Conservation (phyloP, 2,113 vertebrate genomes). For the Pelecanus crispus region DNA sequence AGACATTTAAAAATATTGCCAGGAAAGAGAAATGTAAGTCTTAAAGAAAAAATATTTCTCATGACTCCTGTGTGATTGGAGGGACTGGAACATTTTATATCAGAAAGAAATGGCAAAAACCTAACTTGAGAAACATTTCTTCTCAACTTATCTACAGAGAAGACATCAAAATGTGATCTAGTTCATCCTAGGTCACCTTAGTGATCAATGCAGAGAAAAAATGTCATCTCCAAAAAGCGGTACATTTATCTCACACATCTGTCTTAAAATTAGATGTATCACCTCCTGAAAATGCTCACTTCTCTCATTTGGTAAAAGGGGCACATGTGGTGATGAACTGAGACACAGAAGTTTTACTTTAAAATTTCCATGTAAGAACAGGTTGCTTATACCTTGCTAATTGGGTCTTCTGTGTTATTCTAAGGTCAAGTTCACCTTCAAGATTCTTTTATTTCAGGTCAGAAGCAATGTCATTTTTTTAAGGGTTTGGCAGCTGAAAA, state of each 20-base stretch:
- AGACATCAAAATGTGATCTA: not conserved
- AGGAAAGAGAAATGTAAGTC: not conserved
- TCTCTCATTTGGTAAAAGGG: not conserved
- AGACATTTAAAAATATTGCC: not conserved
- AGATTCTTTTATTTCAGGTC: not conserved
- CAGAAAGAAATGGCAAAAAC: not conserved
- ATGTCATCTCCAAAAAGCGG: not conserved
- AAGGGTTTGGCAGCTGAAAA: not conserved
- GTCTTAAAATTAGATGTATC: not conserved
- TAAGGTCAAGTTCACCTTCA: not conserved
- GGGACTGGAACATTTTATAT: not conserved
- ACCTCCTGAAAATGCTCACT: not conserved
- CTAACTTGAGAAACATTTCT: not conserved
- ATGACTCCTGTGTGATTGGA: not conserved
- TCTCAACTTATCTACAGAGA: not conserved
- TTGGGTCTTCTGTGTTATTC: not conserved
- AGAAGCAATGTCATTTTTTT: not conserved
- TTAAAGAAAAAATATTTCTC: not conserved
- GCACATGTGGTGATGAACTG: not conserved
- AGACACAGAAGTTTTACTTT: not conserved
- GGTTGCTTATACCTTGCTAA: not conserved
- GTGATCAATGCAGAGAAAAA: slow-evolving; percentile 1
- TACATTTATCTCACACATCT: not conserved
- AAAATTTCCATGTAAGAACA: not conserved
- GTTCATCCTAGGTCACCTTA: not conserved